Percentiles rank a stretch among this genome's conserved stretches.
phyloP scores from a whole-genome alignment of 92 coral and sea anemone species.

The Bergia puertoricense region DNA sequence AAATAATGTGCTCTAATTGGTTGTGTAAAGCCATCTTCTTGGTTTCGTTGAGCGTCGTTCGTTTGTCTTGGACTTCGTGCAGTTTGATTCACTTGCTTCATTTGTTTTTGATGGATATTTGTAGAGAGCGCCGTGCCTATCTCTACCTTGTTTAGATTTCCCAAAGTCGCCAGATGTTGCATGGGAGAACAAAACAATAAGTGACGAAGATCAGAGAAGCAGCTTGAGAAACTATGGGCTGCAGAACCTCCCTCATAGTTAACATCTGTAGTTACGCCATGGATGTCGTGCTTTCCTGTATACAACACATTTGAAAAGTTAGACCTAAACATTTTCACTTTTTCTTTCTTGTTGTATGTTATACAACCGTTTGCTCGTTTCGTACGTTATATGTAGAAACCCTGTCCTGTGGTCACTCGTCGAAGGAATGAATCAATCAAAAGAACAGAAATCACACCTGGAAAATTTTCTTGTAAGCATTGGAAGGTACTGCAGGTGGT shows the following conservation, averaged over 20 bases:
- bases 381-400: too few relatives aligned
- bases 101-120: neutral
- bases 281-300: neutral
- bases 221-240: neutral
- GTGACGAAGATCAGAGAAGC: neutral
- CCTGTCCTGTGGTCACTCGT: too few relatives aligned
- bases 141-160: neutral
- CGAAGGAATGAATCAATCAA: too few relatives aligned
- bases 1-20: neutral
- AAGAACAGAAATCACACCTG: too few relatives aligned
- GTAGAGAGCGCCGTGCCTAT: neutral
- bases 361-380: too few relatives aligned
- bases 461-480: too few relatives aligned
- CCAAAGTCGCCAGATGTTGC: neutral
- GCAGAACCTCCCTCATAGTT: neutral
- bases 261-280: neutral
- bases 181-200: neutral
- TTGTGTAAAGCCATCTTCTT: neutral
- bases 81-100: neutral
- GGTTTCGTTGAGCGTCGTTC: neutral
- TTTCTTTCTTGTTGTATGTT: too few relatives aligned
- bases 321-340: too few relatives aligned
- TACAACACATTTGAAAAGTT: neutral
- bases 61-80: neutral
- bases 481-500: too few relatives aligned